Conservation (phyloP, 2,888 invertebrate species). For the Leucophora obtusa region DNA sequence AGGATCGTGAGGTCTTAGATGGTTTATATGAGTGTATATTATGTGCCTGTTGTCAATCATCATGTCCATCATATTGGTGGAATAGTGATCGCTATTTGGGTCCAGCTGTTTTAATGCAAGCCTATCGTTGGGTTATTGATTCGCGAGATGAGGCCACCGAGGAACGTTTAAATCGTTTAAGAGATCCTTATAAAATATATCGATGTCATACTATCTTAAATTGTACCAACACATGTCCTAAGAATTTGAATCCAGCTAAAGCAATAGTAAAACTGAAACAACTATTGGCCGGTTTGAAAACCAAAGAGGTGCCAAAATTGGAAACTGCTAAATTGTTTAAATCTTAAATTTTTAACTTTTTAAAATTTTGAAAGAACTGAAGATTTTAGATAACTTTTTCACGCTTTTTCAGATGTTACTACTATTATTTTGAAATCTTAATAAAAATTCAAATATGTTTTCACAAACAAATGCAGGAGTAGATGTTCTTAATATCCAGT, state of each 20-base stretch:
- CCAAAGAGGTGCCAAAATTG: slow-evolving; percentile 86
- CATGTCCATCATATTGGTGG: slow-evolving; percentile 99
- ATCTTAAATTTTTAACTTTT: neutral
- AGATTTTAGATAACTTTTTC: no score
- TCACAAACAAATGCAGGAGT: no score
- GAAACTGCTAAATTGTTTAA: slow-evolving; percentile 82
- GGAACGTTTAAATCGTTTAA: slow-evolving; percentile 87
- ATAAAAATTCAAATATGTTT: no score
- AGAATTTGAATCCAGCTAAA: slow-evolving; percentile 95
- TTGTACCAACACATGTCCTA: slow-evolving; percentile 96
- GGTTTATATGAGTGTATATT: slow-evolving; percentile 98
- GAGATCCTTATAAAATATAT: slow-evolving; percentile 93
- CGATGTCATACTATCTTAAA: slow-evolving; percentile 98
- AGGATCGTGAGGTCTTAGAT: slow-evolving; percentile 94
- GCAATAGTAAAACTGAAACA: slow-evolving; percentile 98
- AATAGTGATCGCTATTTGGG: slow-evolving; percentile 97
- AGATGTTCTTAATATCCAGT: no score
- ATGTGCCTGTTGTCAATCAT: slow-evolving; percentile 97
- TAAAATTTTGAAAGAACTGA: no score
- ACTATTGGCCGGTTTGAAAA: slow-evolving; percentile 87
- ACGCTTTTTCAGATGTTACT: no score
- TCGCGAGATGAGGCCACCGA: slow-evolving; percentile 90
- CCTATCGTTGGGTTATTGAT: slow-evolving; percentile 98
- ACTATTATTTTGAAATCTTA: no score
- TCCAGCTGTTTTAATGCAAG: slow-evolving; percentile 98